A percentile compares a stretch with the other conserved stretches of the same genome.
Evolutionary conservation across 2,888 invertebrate species (phyloP).

Genomic region (Hirtodrosophila trivittata): DNA sequence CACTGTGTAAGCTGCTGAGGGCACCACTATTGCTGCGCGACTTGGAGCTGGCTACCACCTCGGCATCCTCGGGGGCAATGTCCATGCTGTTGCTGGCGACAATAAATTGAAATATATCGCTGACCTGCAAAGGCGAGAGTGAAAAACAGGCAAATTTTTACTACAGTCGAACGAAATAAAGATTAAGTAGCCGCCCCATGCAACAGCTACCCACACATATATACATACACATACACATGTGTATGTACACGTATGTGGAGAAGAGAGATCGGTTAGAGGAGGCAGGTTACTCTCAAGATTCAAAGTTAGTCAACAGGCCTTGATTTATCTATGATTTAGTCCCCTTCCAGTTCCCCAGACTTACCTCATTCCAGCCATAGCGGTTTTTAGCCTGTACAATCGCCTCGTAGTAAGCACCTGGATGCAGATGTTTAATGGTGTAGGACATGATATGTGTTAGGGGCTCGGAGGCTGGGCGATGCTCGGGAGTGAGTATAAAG

Average conservation of each 20-base stretch:
- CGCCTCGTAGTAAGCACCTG: conserved; percentile 89
- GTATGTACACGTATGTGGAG: too few species aligned
- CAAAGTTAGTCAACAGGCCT: conserved; percentile 28
- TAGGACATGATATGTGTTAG: conserved; percentile 86
- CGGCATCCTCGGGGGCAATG: conserved; percentile 83
- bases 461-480: conserved; percentile 83
- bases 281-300: background rate
- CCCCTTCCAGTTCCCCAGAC: conserved; percentile 24
- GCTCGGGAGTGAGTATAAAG: conserved; percentile 84
- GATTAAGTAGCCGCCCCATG: conserved; percentile 52
- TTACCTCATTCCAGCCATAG: conserved; percentile 89
- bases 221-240: background rate
- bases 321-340: conserved; percentile 42
- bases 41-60: conserved; percentile 84
- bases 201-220: background rate
- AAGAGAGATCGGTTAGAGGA: background rate
- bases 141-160: conserved; percentile 8
- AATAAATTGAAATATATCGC: conserved; percentile 89
- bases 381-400: conserved; percentile 90
- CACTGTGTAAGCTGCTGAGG: conserved; percentile 46
- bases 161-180: conserved; percentile 46
- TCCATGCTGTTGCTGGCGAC: conserved; percentile 82
- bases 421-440: conserved; percentile 87
- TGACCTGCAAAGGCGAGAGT: conserved; percentile 84
- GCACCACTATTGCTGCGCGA: conserved; percentile 81